Conservation (phyloP, 92 coral and sea anemone genomes). For the Phymanthus crucifer region DNA sequence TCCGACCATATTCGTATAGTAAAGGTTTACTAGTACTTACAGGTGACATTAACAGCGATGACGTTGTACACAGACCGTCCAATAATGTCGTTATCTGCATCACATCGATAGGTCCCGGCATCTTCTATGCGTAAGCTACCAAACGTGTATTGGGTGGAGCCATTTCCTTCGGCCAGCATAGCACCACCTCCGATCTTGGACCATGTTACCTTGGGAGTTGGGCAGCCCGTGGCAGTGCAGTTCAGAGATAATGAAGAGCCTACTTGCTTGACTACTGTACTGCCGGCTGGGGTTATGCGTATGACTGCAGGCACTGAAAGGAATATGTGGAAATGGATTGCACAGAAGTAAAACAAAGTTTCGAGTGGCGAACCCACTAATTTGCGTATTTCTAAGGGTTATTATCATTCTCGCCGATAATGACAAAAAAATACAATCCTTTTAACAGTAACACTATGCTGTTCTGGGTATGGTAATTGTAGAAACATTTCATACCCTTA, state of each 20-base stretch:
- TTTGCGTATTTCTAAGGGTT: no score
- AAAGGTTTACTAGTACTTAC: conserved; percentile 19
- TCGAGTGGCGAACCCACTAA: no score
- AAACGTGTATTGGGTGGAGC: not conserved
- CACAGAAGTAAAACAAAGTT: not conserved
- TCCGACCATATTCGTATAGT: not conserved
- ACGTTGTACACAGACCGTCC: conserved; percentile 27
- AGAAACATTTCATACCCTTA: no score
- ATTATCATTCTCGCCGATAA: no score
- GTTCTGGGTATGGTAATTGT: no score
- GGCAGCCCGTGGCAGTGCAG: conserved; percentile 43
- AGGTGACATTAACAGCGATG: conserved; percentile 23
- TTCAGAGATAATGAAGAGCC: not conserved
- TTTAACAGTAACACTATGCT: no score
- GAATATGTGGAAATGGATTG: not conserved
- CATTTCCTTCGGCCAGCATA: not conserved
- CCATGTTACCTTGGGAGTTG: conserved; percentile 48
- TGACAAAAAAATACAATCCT: no score
- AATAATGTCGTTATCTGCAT: conserved; percentile 40
- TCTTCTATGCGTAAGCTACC: not conserved
- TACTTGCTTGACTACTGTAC: not conserved
- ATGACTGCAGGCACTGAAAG: conserved; percentile 3
- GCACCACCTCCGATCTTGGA: conserved; percentile 13
- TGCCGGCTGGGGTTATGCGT: not conserved
- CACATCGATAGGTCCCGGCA: conserved; percentile 46